Base-by-base conservation (phyloP, 2,113 vertebrate genomes). In the Chascanopsetta lugubris region DNA sequence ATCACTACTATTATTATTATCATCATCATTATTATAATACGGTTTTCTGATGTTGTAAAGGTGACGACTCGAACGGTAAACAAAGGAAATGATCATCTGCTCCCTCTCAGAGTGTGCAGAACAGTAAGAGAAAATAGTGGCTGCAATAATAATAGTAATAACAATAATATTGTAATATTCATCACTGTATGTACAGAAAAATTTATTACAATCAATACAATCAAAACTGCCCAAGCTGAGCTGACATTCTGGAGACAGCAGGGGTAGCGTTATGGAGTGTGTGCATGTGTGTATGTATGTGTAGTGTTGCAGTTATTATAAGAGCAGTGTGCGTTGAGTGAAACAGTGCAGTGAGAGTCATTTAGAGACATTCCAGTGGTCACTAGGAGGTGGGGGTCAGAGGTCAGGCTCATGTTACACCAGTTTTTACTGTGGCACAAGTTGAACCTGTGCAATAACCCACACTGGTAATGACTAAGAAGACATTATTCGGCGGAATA, bases 181-280 rank as follows among this genome's bases (percentile, higher is more conserved):
- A 78, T 92, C 84, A 79, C 90, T 75, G 66, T 92, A 93, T 93
- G 78, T 93, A 92, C 91, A 93, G 82, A 90, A 90, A 38, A 89
- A 87, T 88, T 92, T 81, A 90, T 85, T 93, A 93, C 92, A 93
- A 92, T 93, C 91, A 89, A 90, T 93, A 93, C 91, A 93, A 92
- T 93, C 92, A 92, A 90, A 91, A 91, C 85, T 90, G 91, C 90
- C 91, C 92, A 89, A 89, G 89, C 89, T 91, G 92, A 92, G 92
- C 86, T 71, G 84, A 93, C 92, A 92, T 91, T 92, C 90, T 87
- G 90, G 71, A 82, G 80, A 90, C 83, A 92, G 89, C 84, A 82
- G 75, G 61, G 87, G 80, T 86, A 71, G 82, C 62, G 20, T 43
- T 56, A 66, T 80, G 58, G 50, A 72, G 55, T 77, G 64, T 72